Evolutionary conservation across 2,113 vertebrate species (phyloP).

Genomic region (Centropristis striata): DNA sequence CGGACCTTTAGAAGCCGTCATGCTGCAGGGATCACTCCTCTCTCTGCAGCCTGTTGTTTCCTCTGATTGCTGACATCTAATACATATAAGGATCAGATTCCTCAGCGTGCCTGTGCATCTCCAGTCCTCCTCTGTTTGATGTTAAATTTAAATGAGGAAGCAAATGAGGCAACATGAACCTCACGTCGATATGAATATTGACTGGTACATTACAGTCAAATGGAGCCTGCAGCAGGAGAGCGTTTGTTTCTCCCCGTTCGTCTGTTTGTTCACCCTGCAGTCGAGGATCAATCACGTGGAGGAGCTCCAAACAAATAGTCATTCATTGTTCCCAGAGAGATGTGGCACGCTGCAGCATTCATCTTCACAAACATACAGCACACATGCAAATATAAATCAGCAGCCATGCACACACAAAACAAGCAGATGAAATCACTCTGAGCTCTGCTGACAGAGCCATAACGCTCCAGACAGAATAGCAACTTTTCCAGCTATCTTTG

Average conservation of each 20-base stretch:
- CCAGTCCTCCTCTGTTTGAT: constrained; percentile 16
- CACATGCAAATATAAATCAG: not conserved
- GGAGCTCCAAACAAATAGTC: not conserved
- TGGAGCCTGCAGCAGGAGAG: constrained; percentile 14
- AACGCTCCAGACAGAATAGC: too few relatives aligned
- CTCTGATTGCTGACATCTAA: constrained; percentile 2
- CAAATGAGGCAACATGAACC: constrained; percentile 35
- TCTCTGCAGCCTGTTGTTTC: not conserved
- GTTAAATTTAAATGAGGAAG: constrained; percentile 11
- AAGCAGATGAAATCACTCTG: too few relatives aligned
- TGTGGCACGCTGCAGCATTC: too few relatives aligned
- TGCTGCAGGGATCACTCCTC: not conserved
- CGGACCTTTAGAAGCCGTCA: not conserved
- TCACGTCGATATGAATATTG: constrained; percentile 31
- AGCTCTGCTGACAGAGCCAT: too few relatives aligned
- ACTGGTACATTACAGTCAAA: not conserved
- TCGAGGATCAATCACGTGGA: constrained; percentile 7
- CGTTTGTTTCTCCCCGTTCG: constrained; percentile 22
- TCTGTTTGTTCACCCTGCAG: constrained; percentile 9
- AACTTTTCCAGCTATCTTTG: too few relatives aligned
- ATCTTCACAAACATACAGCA: not conserved
- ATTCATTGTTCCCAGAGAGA: not conserved
- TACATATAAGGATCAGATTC: not conserved
- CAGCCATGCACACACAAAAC: not conserved
- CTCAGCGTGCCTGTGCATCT: not conserved